Base-by-base conservation (phyloP, 2,888 invertebrate species). In the Cyrtodaria siliqua region DNA sequence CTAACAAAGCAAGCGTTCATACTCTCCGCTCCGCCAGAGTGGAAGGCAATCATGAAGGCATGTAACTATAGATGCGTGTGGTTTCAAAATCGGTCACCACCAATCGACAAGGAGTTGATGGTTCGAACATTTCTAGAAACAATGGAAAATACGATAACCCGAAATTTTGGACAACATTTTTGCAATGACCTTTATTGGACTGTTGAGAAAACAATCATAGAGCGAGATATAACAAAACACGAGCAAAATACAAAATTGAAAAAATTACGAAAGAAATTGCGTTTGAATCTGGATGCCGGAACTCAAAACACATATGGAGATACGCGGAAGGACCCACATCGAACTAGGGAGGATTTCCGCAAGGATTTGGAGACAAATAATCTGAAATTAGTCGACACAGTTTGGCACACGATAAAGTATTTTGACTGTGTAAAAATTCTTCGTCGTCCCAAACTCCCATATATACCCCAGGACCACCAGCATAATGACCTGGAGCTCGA, bases 1-100 rank as follows among this genome's bases (percentile, higher is more conserved):
- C 40, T 81, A 6, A 78, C 81, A 9, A 81, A 78, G 47, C 81
- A 81, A 56, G 77, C 81, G 2, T 81, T 81, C 33, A 75, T 81
- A n/a, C 50, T 81, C 6, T 81, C 81, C 8, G 81, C 81, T 3
- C 78, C 81, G 0, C 20, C 50, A 1, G 81, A 81, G 61, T 81
- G 81, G 81, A 81, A 81, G 40, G 57, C 75, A 2, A 81, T 81
- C 18, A 81, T 81, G 81, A 81, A 78, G 53, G 74, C 77, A 0
- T 81, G 81, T 42, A 74, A 75, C 44, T 81, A 78, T 23, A 61
- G 81, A 16, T 81, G 81, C 60, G 68, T 68, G 0, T 81, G 81
- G 81, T 81, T 81, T 55, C 81, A 81, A 52, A 81, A 81, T 38
- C 59, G 81, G 18, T 63, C 81, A 3, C 66, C 71, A 6, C 75